phyloP scores from a whole-genome alignment of 2,888 invertebrate genomes.

The Campoplex capitator region DNA sequence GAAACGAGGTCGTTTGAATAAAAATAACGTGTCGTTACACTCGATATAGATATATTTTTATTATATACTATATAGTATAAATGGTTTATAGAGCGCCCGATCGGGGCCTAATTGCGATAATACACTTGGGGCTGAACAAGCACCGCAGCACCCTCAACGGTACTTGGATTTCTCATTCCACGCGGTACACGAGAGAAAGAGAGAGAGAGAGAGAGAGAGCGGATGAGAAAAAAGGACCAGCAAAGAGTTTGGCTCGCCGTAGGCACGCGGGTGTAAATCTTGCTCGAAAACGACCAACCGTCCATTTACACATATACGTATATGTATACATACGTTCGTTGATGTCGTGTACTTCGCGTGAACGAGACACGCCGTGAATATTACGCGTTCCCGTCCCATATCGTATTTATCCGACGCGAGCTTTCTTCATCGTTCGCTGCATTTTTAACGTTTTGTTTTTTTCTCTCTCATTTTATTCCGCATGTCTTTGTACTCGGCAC shows the following conservation, averaged over 20 bases:
- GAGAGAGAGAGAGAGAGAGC: background rate
- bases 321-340: background rate
- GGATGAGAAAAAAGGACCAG: conserved; percentile 5
- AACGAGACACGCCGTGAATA: conserved; percentile 60
- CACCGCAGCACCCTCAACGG: conserved; percentile 42
- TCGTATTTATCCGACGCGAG: conserved; percentile 64
- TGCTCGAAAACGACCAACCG: conserved; percentile 63
- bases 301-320: conserved; percentile 7
- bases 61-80: no score
- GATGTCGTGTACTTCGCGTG: conserved; percentile 27
- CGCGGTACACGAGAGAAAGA: conserved; percentile 10
- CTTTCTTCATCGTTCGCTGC: conserved; percentile 52
- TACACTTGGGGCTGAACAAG: conserved; percentile 45
- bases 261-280: conserved; percentile 69
- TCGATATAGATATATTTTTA: background rate
- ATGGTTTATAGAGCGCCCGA: conserved; percentile 51
- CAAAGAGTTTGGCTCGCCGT: conserved; percentile 52
- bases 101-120: conserved; percentile 70
- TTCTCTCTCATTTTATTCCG: conserved; percentile 4
- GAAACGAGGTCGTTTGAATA: conserved; percentile 4
- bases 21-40: conserved; percentile 19
- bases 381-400: conserved; percentile 55
- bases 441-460: conserved; percentile 23
- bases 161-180: conserved; percentile 48
- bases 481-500: conserved; percentile 15